Evolutionary conservation across 2,113 vertebrate genomes (phyloP), one percentile per base, ranked within the genome.

Genomic region (Platichthys flesus): DNA sequence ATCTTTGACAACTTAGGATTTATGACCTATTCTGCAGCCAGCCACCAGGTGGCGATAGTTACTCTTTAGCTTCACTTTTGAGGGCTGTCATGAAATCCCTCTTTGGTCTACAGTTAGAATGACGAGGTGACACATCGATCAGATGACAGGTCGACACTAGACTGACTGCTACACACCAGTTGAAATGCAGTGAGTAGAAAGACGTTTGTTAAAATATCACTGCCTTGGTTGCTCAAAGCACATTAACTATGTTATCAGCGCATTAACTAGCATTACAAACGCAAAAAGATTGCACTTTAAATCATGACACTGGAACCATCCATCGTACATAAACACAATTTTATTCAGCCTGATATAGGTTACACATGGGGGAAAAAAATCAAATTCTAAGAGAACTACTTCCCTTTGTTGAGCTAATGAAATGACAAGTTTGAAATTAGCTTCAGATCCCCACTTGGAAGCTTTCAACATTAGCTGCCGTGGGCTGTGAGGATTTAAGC

Each of bases 261-360:
- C 12, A 0, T 1, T 10, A 26, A 35, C 18, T 13, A 71, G 24
- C 4, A 31, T 16, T 45, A 9, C 16, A 5, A 45, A 47, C 14
- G 7, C 2, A 37, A 61, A 37, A 61, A 55, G 7, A 35, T 9
- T 15, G 15, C 45, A 5, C 2, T 4, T 9, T 4, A 85, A 85
- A 82, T 28, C 18, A 86, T 4, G 26, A 90, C 69, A 78, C 75
- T 18, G 26, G 31, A 68, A 71, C 35, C 40, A 69, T 60, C 18
- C 80, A 5, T 73, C 88, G 77, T 93, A 93, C 90, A 91, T 92
- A 89, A 92, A 93, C 87, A 88, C 85, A 82, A 82, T 88, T 91
- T 93, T 91, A 92, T 92, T 93, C 69, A 83, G 87, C 88, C 86
- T 74, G 87, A 87, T 89, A 92, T 87, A 90, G 85, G 81, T 86